These are phyloP conservation scores for Chlorops oryzae DNA, from an alignment of 1,140 invertebrate species.

Conservation along the genomic window DNA sequence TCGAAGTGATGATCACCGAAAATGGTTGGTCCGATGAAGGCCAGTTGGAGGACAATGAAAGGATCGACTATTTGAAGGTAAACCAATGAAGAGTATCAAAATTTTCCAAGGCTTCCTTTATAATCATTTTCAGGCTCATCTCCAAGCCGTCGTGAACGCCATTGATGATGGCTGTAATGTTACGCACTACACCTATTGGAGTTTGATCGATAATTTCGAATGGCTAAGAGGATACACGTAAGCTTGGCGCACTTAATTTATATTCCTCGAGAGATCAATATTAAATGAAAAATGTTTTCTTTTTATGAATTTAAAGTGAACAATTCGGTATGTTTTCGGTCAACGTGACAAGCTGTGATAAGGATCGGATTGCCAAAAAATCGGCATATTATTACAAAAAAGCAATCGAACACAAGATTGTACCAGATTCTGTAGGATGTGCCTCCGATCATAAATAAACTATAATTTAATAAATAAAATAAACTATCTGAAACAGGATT, in stretches of 20 bases:
- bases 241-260: slow-evolving; percentile 46
- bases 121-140: slow-evolving; percentile 49
- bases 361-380: slow-evolving; percentile 16
- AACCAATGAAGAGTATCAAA: not conserved
- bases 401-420: slow-evolving; percentile 24
- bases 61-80: slow-evolving; percentile 45
- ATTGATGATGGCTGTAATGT: slow-evolving; percentile 61
- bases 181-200: slow-evolving; percentile 65
- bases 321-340: slow-evolving; percentile 21
- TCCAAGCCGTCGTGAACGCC: slow-evolving; percentile 60
- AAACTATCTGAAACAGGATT: no score
- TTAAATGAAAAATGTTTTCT: not conserved
- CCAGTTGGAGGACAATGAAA: slow-evolving; percentile 51
- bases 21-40: slow-evolving; percentile 58
- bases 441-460: no score
- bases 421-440: no score
- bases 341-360: slow-evolving; percentile 13
- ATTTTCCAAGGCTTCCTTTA: not conserved
- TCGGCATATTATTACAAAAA: slow-evolving; percentile 17
- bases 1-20: slow-evolving; percentile 62
- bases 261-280: no score
- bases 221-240: slow-evolving; percentile 63
- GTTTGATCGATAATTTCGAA: slow-evolving; percentile 75
- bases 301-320: slow-evolving; percentile 14
- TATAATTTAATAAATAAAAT: no score